Evolutionary conservation across 2,113 vertebrate species (phyloP).

Genomic region (Coracopsis vasa): DNA sequence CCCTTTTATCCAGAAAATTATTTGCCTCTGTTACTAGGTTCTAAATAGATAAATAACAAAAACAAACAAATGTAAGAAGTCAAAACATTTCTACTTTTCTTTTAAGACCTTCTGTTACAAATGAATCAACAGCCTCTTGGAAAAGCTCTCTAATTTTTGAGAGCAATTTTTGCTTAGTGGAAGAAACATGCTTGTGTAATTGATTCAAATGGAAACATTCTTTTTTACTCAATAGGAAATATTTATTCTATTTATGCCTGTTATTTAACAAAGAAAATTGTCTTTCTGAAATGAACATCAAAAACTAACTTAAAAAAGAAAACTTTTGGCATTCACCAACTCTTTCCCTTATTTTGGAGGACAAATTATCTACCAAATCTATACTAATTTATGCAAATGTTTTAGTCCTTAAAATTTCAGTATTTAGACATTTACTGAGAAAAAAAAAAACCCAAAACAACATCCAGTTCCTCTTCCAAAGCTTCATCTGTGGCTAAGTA

Average conservation of each 20-base stretch:
- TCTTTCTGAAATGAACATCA: not conserved
- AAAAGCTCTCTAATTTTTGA: not conserved
- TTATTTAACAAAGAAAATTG: not conserved
- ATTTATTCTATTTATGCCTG: not conserved
- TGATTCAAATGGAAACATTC: not conserved
- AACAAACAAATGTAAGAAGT: not conserved
- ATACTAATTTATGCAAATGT: not conserved
- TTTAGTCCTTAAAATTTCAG: not conserved
- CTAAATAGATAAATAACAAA: not conserved
- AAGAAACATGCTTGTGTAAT: not conserved
- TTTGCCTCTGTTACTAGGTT: not conserved
- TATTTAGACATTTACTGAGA: not conserved
- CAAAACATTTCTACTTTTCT: not conserved
- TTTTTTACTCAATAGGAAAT: not conserved
- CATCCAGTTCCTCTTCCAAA: not conserved
- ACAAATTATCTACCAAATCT: not conserved
- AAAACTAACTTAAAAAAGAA: not conserved
- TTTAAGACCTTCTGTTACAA: not conserved
- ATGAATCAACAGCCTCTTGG: not conserved
- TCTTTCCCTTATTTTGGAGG: not conserved
- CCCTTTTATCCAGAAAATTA: not conserved
- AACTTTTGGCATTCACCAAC: not conserved
- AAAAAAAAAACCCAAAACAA: no score
- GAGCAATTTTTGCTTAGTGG: not conserved
- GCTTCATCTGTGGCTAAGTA: not conserved